Conservation (phyloP, 2,113 vertebrate species). For the Struthio camelus region DNA sequence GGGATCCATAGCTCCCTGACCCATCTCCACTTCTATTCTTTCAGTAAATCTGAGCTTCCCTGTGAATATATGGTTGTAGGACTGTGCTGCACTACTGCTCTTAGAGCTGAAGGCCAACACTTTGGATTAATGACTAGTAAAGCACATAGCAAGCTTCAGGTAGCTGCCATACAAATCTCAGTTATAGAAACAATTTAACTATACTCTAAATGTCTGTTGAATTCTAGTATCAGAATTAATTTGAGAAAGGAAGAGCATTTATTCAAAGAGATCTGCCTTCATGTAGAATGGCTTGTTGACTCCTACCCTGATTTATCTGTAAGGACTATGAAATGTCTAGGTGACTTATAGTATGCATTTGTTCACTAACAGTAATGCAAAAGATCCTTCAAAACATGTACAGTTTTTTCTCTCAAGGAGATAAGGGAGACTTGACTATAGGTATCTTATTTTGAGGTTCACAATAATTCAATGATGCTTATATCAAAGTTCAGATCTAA, state of each 20-base stretch:
- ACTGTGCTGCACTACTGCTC: background rate
- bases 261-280: background rate
- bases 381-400: conserved; percentile 11
- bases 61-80: background rate
- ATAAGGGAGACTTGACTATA: background rate
- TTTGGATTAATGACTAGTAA: background rate
- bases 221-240: background rate
- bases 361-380: background rate
- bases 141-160: background rate
- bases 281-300: background rate
- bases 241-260: background rate
- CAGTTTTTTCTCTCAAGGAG: background rate
- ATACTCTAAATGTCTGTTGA: background rate
- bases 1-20: background rate
- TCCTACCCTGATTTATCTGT: background rate
- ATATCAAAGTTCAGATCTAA: background rate
- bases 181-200: background rate
- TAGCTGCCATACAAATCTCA: background rate
- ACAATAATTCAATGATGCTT: background rate
- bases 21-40: background rate
- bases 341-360: background rate
- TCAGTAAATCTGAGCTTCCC: background rate
- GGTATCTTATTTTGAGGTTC: background rate
- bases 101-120: background rate
- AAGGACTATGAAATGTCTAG: background rate